phyloP scores from a whole-genome alignment of 2,113 vertebrate species.

The Mionectes macconnelli region DNA sequence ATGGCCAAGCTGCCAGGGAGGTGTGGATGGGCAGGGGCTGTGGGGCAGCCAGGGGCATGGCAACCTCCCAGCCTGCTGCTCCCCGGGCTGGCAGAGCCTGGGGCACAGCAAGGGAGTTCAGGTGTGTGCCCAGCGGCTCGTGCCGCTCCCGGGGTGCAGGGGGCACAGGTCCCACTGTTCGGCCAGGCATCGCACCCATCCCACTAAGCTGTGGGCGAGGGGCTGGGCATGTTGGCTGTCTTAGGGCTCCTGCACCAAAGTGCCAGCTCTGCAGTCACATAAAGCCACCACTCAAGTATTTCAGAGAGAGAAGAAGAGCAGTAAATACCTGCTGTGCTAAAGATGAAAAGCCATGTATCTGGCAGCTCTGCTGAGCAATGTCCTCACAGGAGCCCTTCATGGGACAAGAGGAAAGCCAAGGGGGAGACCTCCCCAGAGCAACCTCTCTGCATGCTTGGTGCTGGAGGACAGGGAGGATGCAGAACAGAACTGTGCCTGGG shows the following conservation, averaged over 20 bases:
- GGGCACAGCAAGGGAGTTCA: background rate
- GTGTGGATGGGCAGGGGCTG: background rate
- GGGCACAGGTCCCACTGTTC: background rate
- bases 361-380: background rate
- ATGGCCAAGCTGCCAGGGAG: background rate
- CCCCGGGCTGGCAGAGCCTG: background rate
- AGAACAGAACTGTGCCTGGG: background rate
- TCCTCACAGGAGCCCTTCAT: no score
- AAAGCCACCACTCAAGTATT: background rate
- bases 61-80: background rate
- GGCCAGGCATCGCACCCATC: background rate
- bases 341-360: no score
- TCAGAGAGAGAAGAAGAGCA: background rate
- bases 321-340: background rate
- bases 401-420: background rate
- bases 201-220: fast-evolving
- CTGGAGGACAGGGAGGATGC: background rate
- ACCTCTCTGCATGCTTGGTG: fast-evolving
- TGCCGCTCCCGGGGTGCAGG: background rate
- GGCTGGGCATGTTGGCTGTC: fast-evolving
- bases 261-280: no score
- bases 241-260: background rate
- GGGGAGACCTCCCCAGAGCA: no score
- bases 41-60: no score
- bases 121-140: background rate